Percentiles rank a stretch among this genome's conserved stretches.
These are phyloP conservation scores for Caenorhabditis sulstoni DNA, from an alignment of 2,888 invertebrate genomes.

Conservation along the genomic window DNA sequence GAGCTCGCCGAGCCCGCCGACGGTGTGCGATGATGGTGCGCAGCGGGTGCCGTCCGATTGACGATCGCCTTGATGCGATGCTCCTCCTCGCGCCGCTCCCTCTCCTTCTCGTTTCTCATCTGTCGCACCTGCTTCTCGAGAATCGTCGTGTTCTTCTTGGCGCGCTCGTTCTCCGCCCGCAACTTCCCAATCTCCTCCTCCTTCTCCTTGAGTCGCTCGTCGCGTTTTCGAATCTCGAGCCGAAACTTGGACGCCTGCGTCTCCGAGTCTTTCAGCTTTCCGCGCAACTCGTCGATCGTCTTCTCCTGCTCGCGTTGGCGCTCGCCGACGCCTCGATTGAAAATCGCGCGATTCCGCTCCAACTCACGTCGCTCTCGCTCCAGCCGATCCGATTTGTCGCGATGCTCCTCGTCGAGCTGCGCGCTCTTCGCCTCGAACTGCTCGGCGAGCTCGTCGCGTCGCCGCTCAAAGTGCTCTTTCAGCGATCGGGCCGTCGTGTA, in stretches of 20 bases:
- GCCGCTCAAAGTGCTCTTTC: slow-evolving; percentile 8
- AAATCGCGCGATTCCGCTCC: not conserved
- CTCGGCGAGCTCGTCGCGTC: slow-evolving; percentile 17
- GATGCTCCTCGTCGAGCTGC: slow-evolving; percentile 27
- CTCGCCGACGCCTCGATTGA: slow-evolving; percentile 12
- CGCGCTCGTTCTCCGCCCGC: slow-evolving; percentile 6
- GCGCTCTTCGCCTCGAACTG: slow-evolving; percentile 7
- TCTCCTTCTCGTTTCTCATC: slow-evolving; percentile 33
- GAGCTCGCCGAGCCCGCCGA: not conserved
- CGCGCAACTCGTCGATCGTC: slow-evolving; percentile 20
- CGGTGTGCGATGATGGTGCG: not conserved
- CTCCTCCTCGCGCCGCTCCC: slow-evolving; percentile 28
- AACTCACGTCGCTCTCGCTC: slow-evolving; percentile 42
- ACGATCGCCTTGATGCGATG: slow-evolving; percentile 26
- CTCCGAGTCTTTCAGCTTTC: slow-evolving; percentile 10
- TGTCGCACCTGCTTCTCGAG: slow-evolving; percentile 42
- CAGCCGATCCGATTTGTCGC: slow-evolving; percentile 7
- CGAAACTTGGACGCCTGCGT: slow-evolving; percentile 26
- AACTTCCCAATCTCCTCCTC: slow-evolving; percentile 21
- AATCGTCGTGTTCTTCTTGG: slow-evolving; percentile 4
- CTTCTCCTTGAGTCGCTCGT: slow-evolving; percentile 41
- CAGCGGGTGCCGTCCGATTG: slow-evolving; percentile 3
- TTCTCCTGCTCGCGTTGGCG: slow-evolving; percentile 1
- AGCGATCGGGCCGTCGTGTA: slow-evolving; percentile 6
- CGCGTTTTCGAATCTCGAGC: slow-evolving; percentile 20